Base-by-base conservation (phyloP, 2,113 vertebrate species). In the Psittacus erithacus region DNA sequence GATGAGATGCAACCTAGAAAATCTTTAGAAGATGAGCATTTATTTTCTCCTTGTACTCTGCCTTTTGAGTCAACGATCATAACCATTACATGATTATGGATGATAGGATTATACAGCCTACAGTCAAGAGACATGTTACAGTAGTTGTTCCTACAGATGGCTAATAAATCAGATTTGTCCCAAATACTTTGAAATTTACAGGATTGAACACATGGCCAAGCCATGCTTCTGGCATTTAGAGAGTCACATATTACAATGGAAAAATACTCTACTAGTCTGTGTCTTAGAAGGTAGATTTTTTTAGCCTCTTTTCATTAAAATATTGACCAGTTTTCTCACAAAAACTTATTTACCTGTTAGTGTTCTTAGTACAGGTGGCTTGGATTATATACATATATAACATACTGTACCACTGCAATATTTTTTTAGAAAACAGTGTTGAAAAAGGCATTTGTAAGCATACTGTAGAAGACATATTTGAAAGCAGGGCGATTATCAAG, bases 101-200 rank as follows among this genome's bases (percentile, higher is more conserved):
- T 73, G 3, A 84, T 49, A 86, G 35, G 28, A 88, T 83, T 90
- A 81, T 67, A 71, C 33, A 88, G 86, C 17, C 39, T 62, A 64
- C 11, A 91, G 76, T 79, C 49, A 88, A 88, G 33, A 82, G 33
- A 64, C 52, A 47, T 20, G 35, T 52, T 52, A 88, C 35, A 62
- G 62, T 44, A 78, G 14, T 11, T 86, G 9, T 22, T 89, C 77
- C 69, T 92, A 87, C 65, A 96, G 64, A 92, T 17, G n/a, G 38
- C 57, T 82, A 89, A 92, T 62, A 94, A 94, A 94, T 89, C 73
- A 91, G 71, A 84, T 93, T 91, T 96, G 41, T 79, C 90, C 41
- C 44, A 84, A 76, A 78, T 39, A 93, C 82, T 84, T 69, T 79
- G 44, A 90, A 86, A 90, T 88, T 84, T 88, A 79, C 57, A 94